Percentiles rank a stretch among this genome's conserved stretches.
These are phyloP conservation scores for Bombus superbus DNA, from an alignment of 1,140 invertebrate genomes.

Conservation along the genomic window DNA sequence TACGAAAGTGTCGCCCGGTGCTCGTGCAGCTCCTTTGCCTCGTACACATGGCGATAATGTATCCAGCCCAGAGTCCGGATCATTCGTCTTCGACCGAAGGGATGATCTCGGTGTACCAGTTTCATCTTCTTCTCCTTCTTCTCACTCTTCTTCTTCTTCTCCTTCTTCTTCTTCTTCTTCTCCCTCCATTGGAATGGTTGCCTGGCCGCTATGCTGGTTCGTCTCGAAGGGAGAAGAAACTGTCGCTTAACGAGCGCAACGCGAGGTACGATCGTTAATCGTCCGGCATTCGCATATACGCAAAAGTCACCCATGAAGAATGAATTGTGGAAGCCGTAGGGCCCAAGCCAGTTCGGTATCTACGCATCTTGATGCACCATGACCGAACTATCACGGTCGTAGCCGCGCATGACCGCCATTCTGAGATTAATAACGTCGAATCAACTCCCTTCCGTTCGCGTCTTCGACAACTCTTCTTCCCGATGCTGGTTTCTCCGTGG, in stretches of 20 bases:
- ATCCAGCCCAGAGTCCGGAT: conserved; percentile 28
- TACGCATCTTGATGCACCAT: conserved; percentile 42
- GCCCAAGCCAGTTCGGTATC: conserved; percentile 12
- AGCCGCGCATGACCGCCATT: conserved; percentile 58
- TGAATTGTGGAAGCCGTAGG: conserved; percentile 53
- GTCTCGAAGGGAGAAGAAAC: conserved; percentile 42
- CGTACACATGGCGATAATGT: conserved; percentile 20
- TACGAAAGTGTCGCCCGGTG: conserved; percentile 50
- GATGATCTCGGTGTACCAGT: conserved; percentile 48
- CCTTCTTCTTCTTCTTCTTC: not conserved
- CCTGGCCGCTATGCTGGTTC: conserved; percentile 2
- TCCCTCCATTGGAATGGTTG: not conserved
- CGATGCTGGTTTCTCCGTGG: not conserved
- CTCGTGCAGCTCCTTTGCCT: conserved; percentile 4
- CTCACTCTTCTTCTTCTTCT: not conserved
- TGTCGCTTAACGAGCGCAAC: conserved; percentile 66
- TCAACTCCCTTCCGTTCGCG: conserved; percentile 48
- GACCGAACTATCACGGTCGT: conserved; percentile 52
- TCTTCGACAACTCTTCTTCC: conserved; percentile 10
- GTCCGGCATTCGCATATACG: conserved; percentile 55
- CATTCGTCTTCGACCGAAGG: conserved; percentile 60
- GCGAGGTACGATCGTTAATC: conserved; percentile 62
- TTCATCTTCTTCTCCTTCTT: conserved; percentile 21
- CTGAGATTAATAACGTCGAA: conserved; percentile 71
- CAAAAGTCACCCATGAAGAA: conserved; percentile 67